Base-by-base conservation (phyloP, 2,797 vertebrate genomes). In the Falco berigora region DNA sequence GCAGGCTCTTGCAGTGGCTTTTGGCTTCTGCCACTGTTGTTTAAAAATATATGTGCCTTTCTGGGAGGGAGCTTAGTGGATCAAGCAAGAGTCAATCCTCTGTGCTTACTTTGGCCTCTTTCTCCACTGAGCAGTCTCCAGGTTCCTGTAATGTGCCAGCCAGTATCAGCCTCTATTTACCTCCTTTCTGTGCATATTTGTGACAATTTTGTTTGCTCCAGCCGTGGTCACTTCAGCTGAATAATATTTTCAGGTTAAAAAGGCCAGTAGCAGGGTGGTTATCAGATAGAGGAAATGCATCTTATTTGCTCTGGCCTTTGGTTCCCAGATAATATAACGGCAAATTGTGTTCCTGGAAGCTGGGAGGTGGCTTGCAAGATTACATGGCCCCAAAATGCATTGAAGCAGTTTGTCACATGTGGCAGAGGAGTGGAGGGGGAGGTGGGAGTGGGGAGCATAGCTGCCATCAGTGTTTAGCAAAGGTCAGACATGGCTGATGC, bases 371-470 rank as follows among this genome's bases (percentile, higher is more conserved):
- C 78, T 86, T n/a, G 27, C 18, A 19, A 74, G 94, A 75, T n/a
- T 62, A 58, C 19, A 8, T 0, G 5, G 83, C 44, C 64, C 15
- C 6, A 0, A 4, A 64, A 56, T 1, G 2, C 7, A 2, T 2
- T 58, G 21, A 40, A 50, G 34, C 24, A 44, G 18, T 8, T 74
- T 47, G 61, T 83, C 58, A 72, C 5, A 1, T 22, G 59, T 12
- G 59, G 10, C 36, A 44, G 61, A 68, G 58, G 30, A 34, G 32
- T 1, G 3, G 34, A 63, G 88, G 6, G 63, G 68, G 72, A 52
- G 47, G 40, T 78, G 22, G 50, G 32, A 58, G 13, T 17, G 63
- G 15, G 61, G 42, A 56, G 15, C 8, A 0, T 14, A 52, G 44
- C 5, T 71, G 24, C 44, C 44, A 5, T 59, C 1, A 2, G 44